These are phyloP conservation scores for Sipha maydis DNA, from an alignment of 2,888 invertebrate species.

Conservation along the genomic window DNA sequence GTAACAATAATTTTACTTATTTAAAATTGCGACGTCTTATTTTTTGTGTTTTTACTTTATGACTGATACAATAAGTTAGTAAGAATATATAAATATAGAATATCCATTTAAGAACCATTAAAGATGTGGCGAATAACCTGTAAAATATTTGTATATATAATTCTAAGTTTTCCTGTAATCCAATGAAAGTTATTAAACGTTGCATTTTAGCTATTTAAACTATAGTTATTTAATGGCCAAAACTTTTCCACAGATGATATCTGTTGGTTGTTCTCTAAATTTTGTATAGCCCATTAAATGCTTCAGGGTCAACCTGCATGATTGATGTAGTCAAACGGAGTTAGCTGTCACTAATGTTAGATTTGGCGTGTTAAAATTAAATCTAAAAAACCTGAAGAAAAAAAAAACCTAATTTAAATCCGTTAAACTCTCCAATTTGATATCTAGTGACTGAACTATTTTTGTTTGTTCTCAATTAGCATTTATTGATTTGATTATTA, in stretches of 20 bases:
- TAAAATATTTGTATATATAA: slow-evolving; percentile 26
- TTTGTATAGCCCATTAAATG: background rate
- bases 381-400: background rate
- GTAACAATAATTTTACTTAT: background rate
- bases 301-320: slow-evolving; percentile 16
- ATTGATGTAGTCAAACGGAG: slow-evolving; percentile 28
- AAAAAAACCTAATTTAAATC: slow-evolving; percentile 54
- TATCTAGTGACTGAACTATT: slow-evolving; percentile 32
- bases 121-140: background rate
- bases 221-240: slow-evolving; percentile 33
- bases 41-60: background rate
- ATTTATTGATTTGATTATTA: slow-evolving; percentile 25
- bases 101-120: background rate
- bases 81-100: background rate
- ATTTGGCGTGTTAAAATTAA: slow-evolving; percentile 44
- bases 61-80: background rate
- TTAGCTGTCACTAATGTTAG: background rate
- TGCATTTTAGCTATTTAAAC: slow-evolving; percentile 16
- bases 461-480: slow-evolving; percentile 38
- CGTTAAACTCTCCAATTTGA: slow-evolving; percentile 47
- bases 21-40: background rate
- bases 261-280: slow-evolving; percentile 24
- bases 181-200: slow-evolving; percentile 29
- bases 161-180: slow-evolving; percentile 23
- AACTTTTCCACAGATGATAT: slow-evolving; percentile 24